Evolutionary conservation across 2,113 vertebrate genomes (phyloP).

Genomic region (Amia ocellicauda): DNA sequence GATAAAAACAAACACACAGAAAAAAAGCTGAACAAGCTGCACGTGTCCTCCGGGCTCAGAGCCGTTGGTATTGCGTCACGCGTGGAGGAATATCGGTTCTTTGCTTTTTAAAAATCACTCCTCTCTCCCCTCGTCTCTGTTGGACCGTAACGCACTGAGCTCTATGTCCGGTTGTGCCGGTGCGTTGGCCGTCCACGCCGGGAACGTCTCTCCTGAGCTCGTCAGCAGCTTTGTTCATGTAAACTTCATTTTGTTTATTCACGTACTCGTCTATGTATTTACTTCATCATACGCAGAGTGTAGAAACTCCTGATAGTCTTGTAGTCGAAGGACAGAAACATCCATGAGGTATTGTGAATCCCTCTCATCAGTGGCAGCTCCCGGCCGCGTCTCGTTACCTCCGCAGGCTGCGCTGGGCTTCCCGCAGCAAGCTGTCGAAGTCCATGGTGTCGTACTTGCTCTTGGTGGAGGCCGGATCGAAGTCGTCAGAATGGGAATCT

Average conservation of each 20-base stretch:
- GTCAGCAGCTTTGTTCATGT: conserved; percentile 96
- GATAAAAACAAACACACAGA: conserved; percentile 56
- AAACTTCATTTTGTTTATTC: conserved; percentile 85
- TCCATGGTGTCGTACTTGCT: conserved; percentile 99
- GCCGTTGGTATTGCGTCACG: conserved; percentile 75
- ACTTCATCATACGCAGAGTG: conserved; percentile 73
- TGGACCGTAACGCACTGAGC: conserved; percentile 49
- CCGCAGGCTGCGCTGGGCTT: conserved; percentile 94
- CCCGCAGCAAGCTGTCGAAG: conserved; percentile 98
- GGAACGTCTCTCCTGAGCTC: conserved; percentile 56
- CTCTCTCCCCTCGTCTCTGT: conserved; percentile 51
- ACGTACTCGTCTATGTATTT: conserved; percentile 53
- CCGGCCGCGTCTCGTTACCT: conserved; percentile 88
- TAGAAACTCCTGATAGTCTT: conserved; percentile 84
- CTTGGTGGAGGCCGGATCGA: conserved; percentile 97
- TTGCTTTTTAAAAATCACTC: too few relatives aligned
- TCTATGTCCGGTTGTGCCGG: conserved; percentile 52
- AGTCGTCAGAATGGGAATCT: conserved; percentile 97
- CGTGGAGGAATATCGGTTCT: conserved; percentile 67
- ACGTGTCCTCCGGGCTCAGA: conserved; percentile 75
- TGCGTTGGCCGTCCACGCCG: conserved; percentile 57
- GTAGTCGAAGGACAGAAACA: conserved; percentile 70
- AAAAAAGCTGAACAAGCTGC: conserved; percentile 76
- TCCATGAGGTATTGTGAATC: conserved; percentile 72
- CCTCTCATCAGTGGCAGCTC: conserved; percentile 54